These are phyloP conservation scores for Ondatra zibethicus DNA, from an alignment of 2,113 vertebrate genomes.

Conservation along the genomic window DNA sequence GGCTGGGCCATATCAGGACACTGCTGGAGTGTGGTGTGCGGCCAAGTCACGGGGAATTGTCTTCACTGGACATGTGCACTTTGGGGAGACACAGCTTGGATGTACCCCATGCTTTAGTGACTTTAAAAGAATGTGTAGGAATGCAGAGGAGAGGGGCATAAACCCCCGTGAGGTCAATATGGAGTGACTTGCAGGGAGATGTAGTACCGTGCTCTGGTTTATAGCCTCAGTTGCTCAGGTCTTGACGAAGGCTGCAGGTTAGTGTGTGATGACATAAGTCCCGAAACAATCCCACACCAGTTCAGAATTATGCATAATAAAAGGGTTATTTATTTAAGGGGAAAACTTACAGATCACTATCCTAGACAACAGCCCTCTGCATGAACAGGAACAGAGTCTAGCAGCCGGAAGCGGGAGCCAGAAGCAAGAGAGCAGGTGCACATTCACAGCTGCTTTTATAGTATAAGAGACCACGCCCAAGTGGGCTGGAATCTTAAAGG, in stretches of 20 bases:
- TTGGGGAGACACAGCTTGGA: slow-evolving; percentile 94
- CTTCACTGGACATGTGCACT: slow-evolving; percentile 94
- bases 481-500: no score
- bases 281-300: no score
- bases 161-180: slow-evolving; percentile 95
- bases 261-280: no score
- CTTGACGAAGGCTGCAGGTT: rapidly evolving
- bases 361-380: no score
- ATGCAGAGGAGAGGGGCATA: slow-evolving; percentile 90
- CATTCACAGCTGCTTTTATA: no score
- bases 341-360: no score
- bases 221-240: rapidly evolving
- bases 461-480: no score
- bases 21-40: slow-evolving; percentile 90
- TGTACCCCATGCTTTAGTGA: slow-evolving; percentile 95
- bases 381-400: no score
- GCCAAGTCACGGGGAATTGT: slow-evolving; percentile 93
- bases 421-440: no score
- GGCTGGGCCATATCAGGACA: slow-evolving; percentile 92
- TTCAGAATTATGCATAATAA: no score
- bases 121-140: slow-evolving; percentile 93
- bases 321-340: no score
- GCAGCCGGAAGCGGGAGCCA: no score
- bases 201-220: background rate
- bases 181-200: slow-evolving; percentile 21